Base-by-base conservation (phyloP, 2,113 vertebrate species). In the Hippolais icterina region DNA sequence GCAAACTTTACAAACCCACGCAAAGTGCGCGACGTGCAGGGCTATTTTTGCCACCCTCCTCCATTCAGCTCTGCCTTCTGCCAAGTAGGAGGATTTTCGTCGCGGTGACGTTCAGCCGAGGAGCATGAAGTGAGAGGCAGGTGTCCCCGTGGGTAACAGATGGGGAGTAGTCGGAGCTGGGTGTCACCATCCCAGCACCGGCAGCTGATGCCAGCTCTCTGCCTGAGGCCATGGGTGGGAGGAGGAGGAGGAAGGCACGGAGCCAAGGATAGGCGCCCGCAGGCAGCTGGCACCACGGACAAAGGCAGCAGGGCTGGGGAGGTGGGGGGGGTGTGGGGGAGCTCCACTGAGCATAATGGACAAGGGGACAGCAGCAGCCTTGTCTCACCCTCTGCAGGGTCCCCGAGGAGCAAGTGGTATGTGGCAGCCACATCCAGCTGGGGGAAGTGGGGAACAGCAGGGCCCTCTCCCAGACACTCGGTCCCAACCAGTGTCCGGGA, bases 51-150 rank as follows among this genome's bases (percentile, higher is more conserved):
- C 91, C 65, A 29, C 63, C 57, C 37, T 89, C 90, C 92, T 24
- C 90, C 39, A 0, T 85, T 90, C 37, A 82, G 85, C 90, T 19
- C 8, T 84, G 87, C 74, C 91, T 96, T 44, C 86, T 96, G 93
- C 94, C 83, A 93, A 95, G 96, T 94, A 95, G 95, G 95, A 93
- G 94, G 96, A 94, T 97, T 97, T 96, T 95, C 33, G 0, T 75
- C 0, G 24, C 0, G 5, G 87, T 92, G 96, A 94, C 78, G 71
- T 83, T 96, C 39, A 65, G 61, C 69, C 1, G 35, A 93, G 90
- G 89, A 93, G 89, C 80, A 11, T 46, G 72, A 84, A 92, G 61
- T 2, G 20, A 87, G 89, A 93, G 92, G 96, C 96, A 96, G 96
- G 95, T 97, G 96, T 90, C 90, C 83, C 86, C 41, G 53, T 74